phyloP scores from a whole-genome alignment of 1,140 invertebrate genomes.

The Cydia fagiglandana region DNA sequence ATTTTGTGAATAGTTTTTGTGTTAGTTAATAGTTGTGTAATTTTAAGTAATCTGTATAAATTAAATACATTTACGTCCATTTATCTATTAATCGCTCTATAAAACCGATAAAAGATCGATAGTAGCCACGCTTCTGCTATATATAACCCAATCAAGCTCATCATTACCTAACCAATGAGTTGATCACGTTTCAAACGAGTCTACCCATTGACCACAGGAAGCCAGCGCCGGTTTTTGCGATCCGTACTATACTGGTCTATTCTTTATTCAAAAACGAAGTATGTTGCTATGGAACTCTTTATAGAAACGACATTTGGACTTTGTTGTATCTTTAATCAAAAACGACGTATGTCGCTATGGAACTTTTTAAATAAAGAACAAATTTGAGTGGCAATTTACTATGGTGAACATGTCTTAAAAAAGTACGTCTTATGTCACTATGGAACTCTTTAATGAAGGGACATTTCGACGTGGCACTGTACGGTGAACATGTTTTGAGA shows the following conservation, averaged over 20 bases:
- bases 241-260: constrained; percentile 20
- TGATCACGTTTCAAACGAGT: constrained; percentile 5
- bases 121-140: no score
- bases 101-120: no score
- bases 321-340: not conserved
- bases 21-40: no score
- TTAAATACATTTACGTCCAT: no score
- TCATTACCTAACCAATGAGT: constrained; percentile 12
- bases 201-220: constrained; percentile 19
- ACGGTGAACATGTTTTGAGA: not conserved
- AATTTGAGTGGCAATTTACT: no score
- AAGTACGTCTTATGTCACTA: not conserved
- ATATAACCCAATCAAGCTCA: not conserved
- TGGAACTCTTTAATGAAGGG: not conserved
- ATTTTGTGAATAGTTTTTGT: no score
- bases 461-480: no score
- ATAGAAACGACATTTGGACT: no score
- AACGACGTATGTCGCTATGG: not conserved
- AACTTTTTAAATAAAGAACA: not conserved
- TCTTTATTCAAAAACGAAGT: not conserved
- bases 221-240: constrained; percentile 13
- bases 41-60: no score
- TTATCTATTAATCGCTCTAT: no score
- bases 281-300: not conserved
- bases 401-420: no score